Percentiles rank a stretch among this genome's conserved stretches.
These are phyloP conservation scores for Agriopis leucophaearia DNA, from an alignment of 2,888 invertebrate genomes.

Conservation along the genomic window DNA sequence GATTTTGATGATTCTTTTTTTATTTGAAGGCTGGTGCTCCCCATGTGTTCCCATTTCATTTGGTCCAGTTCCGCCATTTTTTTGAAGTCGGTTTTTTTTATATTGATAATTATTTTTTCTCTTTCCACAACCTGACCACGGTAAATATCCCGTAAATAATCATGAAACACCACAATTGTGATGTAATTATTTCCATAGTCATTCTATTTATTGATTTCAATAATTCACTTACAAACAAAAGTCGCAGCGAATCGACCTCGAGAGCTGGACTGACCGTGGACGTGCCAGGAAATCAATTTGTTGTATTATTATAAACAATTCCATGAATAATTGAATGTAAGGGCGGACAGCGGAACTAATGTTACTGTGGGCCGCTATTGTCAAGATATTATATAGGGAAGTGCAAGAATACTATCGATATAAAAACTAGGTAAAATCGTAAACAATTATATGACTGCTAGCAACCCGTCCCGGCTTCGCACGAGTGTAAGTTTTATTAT, in stretches of 20 bases:
- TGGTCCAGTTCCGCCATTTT: too few relatives aligned
- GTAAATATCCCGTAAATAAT: too few relatives aligned
- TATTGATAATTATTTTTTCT: too few relatives aligned
- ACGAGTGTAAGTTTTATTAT: too few relatives aligned
- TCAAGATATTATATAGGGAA: conserved; percentile 30
- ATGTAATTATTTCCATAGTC: not conserved
- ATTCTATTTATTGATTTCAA: not conserved
- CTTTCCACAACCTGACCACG: too few relatives aligned
- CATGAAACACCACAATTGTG: too few relatives aligned
- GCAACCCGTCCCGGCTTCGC: too few relatives aligned
- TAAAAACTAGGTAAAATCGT: not conserved
- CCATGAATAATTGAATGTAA: conserved; percentile 58
- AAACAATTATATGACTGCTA: too few relatives aligned
- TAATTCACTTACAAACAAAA: not conserved
- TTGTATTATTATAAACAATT: conserved; percentile 48
- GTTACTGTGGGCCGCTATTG: conserved; percentile 51
- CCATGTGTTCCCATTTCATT: too few relatives aligned
- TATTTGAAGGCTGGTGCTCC: too few relatives aligned
- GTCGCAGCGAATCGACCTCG: conserved; percentile 8
- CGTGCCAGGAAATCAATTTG: conserved; percentile 29
- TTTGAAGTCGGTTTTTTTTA: too few relatives aligned
- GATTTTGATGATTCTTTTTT: too few relatives aligned
- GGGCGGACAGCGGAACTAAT: conserved; percentile 48
- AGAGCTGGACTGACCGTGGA: conserved; percentile 15
- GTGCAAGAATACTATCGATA: not conserved